Base-by-base conservation (phyloP, 2,888 invertebrate species). In the Cistogaster globosa region DNA sequence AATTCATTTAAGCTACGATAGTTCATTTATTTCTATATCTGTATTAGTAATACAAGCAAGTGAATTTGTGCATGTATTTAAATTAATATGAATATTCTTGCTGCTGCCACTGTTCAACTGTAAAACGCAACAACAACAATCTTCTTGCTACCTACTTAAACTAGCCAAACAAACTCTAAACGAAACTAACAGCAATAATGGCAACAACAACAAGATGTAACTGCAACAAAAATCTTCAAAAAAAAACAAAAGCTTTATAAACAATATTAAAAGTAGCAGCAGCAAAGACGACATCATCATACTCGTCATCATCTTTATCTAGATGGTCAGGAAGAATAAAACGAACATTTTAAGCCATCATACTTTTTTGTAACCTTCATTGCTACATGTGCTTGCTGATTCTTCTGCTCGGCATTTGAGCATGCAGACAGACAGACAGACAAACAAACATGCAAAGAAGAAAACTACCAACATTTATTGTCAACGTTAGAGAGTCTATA, bases 401-500 rank as follows among this genome's bases (percentile, higher is more conserved):
- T 8, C 22, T 11, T 0, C 42, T 53, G 8, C 67, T 45, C 63
- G 75, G n/a, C 55, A 62, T 63, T 57, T 53, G 18, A 18, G 9
- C 42, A 63, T 22, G 11, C 36, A 65, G n/a, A 18, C 5, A 51
- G 1, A 26, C 7, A 36, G 12, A 12, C 20, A 67, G 51, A 57
- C 38, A 58, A 6, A 65, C 65, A 18, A 22, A 32, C 65, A 38
- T 11, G 45, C 18, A 53, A 5, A 32, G 7, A 32, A 32, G 8
- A 53, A 62, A 62, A 68, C 65, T 76, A 87, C 38, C 82, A 81
- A 83, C 63, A 83, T 53, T 77, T 68, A 87, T 83, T 68, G 71
- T 85, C 86, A 87, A 86, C 87, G 85, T 88, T 84, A 83, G 75
- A 84, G 87, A 74, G 83, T 81, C 87, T 86, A 87, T 87, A 87